A percentile compares a stretch with the other conserved stretches of the same genome.
These are phyloP conservation scores for Lasioglossum zephyrum DNA, from an alignment of 2,888 invertebrate genomes.

Conservation along the genomic window DNA sequence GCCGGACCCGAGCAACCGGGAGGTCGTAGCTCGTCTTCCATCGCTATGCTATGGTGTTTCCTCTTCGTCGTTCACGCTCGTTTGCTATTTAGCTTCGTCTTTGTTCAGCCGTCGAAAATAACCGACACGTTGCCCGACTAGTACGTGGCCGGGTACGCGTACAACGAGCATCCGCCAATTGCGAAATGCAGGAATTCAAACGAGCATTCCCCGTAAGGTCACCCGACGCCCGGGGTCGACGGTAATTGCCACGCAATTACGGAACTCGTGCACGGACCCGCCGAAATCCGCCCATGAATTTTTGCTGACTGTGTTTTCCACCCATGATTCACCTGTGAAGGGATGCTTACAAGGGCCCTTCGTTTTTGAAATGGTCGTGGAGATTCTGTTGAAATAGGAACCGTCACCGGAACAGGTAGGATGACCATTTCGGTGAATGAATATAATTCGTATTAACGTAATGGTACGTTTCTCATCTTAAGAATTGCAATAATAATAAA, in stretches of 20 bases:
- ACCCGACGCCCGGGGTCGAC: conserved; percentile 58
- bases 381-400: not conserved
- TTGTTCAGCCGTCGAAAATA: conserved; percentile 31
- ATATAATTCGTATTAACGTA: no score
- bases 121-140: conserved; percentile 38
- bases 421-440: no score
- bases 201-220: conserved; percentile 67
- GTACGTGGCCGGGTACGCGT: conserved; percentile 68
- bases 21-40: conserved; percentile 25
- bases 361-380: no score
- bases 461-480: no score
- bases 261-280: conserved; percentile 29
- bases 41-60: not conserved
- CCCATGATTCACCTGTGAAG: not conserved
- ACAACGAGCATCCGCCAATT: conserved; percentile 74
- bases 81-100: not conserved
- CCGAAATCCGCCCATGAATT: not conserved
- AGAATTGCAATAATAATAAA: not conserved
- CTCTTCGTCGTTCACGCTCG: not conserved
- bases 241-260: conserved; percentile 60
- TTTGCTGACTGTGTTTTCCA: not conserved
- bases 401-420: not conserved
- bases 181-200: conserved; percentile 75
- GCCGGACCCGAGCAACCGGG: conserved; percentile 50
- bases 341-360: not conserved